phyloP scores from a whole-genome alignment of 1,140 invertebrate genomes.

The Aleiodes sp. region DNA sequence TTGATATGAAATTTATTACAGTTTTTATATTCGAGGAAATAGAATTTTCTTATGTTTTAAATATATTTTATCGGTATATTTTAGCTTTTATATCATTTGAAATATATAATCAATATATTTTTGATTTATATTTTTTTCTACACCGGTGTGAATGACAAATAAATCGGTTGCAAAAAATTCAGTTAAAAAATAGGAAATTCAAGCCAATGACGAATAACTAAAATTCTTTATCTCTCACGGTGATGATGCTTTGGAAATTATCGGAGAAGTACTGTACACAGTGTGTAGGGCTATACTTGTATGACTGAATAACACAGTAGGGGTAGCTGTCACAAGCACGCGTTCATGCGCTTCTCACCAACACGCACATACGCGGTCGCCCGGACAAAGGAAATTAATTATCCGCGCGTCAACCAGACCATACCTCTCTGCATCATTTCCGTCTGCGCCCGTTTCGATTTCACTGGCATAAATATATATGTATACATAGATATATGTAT shows the following conservation, averaged over 20 bases:
- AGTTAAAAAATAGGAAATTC: too few species aligned
- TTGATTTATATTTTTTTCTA: too few species aligned
- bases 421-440: slow-evolving; percentile 25
- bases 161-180: too few species aligned
- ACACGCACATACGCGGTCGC: neutral
- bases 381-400: slow-evolving; percentile 35
- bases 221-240: too few species aligned
- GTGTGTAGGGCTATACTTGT: neutral
- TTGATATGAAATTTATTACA: too few species aligned
- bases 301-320: slow-evolving; percentile 3
- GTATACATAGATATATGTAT: neutral
- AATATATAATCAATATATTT: too few species aligned
- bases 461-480: neutral
- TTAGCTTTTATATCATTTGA: too few species aligned
- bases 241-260: neutral
- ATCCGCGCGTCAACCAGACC: slow-evolving; percentile 21
- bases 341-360: slow-evolving; percentile 15
- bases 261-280: neutral
- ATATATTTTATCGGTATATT: too few species aligned
- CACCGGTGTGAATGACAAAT: too few species aligned
- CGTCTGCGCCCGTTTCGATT: neutral
- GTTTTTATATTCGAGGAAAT: too few species aligned
- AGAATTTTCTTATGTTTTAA: too few species aligned
- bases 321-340: slow-evolving; percentile 18
- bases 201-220: too few species aligned